phyloP scores from a whole-genome alignment of 2,113 vertebrate species.

The Galemys pyrenaicus region DNA sequence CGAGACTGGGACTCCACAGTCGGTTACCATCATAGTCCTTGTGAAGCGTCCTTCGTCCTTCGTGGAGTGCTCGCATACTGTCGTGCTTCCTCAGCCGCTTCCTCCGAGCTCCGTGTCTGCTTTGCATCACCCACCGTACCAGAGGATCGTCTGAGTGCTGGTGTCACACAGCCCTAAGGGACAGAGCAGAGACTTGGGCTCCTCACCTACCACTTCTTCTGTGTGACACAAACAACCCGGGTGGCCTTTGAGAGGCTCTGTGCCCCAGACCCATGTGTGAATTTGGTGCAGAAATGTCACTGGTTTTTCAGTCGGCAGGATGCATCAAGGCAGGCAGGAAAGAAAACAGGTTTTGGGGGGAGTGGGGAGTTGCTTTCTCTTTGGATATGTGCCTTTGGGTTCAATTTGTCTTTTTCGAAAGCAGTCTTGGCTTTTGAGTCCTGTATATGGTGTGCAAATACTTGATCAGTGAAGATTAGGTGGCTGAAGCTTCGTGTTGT shows the following conservation, averaged over 20 bases:
- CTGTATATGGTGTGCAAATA: neutral
- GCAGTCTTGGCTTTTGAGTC: neutral
- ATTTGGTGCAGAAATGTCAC: neutral
- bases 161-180: rapidly evolving
- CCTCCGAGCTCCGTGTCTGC: neutral
- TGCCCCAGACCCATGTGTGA: neutral
- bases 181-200: neutral
- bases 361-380: neutral
- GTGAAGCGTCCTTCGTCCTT: neutral
- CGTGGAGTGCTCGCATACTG: neutral
- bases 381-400: neutral
- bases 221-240: neutral
- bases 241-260: neutral
- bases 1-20: neutral
- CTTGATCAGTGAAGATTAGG: neutral
- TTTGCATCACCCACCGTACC: no score
- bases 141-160: neutral
- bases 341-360: neutral
- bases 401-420: neutral
- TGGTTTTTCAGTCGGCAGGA: neutral
- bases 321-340: neutral
- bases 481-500: neutral
- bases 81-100: neutral
- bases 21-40: neutral
- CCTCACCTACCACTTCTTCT: neutral